Evolutionary conservation across 2,888 invertebrate genomes (phyloP).

Genomic region (Chouioia cunea): DNA sequence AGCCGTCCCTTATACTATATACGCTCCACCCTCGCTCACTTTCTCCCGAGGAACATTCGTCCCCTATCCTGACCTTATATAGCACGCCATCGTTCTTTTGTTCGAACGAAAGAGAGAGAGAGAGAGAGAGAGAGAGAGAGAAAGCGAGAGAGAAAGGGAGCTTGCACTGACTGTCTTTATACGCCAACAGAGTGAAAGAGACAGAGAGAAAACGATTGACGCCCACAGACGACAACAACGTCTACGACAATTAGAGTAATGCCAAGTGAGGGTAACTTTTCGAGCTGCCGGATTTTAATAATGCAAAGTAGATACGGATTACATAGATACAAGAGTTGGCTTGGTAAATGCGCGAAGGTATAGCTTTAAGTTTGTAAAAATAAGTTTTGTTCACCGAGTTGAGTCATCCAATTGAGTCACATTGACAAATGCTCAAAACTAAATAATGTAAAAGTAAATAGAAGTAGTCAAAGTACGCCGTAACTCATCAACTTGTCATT

Average conservation of each 20-base stretch:
- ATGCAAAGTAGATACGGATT: conserved; percentile 39
- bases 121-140: conserved; percentile 2
- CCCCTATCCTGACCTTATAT: conserved; percentile 26
- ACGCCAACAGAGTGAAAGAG: too few relatives aligned
- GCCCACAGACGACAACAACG: not conserved
- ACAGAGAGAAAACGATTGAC: conserved; percentile 29
- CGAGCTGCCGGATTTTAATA: conserved; percentile 35
- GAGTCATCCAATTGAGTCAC: too few relatives aligned
- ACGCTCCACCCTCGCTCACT: conserved; percentile 37
- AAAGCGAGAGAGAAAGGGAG: conserved; percentile 2
- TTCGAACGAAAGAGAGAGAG: not conserved
- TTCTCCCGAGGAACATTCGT: conserved; percentile 13
- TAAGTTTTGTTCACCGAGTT: too few relatives aligned
- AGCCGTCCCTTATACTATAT: conserved; percentile 60
- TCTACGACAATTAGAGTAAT: conserved; percentile 46
- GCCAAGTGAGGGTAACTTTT: conserved; percentile 25
- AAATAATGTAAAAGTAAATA: too few relatives aligned
- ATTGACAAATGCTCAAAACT: too few relatives aligned
- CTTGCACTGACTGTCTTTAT: not conserved
- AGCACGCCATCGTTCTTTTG: conserved; percentile 24
- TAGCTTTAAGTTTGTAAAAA: too few relatives aligned
- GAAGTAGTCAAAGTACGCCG: too few relatives aligned
- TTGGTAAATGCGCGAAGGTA: too few relatives aligned
- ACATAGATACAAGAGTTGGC: too few relatives aligned
- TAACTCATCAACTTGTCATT: not conserved